phyloP scores from a whole-genome alignment of 2,113 vertebrate species.

The Platanista minor region DNA sequence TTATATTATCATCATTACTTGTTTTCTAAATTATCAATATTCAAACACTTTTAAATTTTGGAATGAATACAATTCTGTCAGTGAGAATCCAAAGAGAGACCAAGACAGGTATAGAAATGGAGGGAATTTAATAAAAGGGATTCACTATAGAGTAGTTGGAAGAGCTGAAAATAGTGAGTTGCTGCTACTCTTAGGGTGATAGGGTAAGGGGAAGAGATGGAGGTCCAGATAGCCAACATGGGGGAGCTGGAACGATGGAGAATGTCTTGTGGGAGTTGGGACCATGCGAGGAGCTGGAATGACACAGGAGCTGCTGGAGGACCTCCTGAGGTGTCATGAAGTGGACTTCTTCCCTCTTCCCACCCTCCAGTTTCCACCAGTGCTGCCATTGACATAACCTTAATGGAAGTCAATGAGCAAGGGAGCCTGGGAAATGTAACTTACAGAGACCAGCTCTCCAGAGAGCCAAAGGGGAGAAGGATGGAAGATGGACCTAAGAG shows the following conservation, averaged over 20 bases:
- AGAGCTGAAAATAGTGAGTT: neutral
- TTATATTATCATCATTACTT: neutral
- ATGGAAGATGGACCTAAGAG: neutral
- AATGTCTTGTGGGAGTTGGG: neutral
- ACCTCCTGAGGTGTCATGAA: neutral
- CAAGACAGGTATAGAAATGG: neutral
- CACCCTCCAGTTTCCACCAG: neutral
- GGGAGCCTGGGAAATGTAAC: neutral
- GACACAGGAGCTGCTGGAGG: fast-evolving
- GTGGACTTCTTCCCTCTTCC: too few relatives aligned
- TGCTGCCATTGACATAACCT: neutral
- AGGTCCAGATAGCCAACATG: neutral
- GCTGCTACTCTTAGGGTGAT: neutral
- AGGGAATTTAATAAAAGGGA: neutral
- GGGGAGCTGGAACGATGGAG: neutral
- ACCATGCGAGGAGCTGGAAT: neutral
- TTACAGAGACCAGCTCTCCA: neutral
- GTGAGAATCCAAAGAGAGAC: neutral
- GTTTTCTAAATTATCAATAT: neutral
- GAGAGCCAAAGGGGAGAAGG: neutral
- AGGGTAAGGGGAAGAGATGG: neutral
- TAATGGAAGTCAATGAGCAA: neutral
- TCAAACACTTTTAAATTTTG: neutral
- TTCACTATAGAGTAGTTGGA: neutral
- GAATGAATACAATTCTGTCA: neutral